Evolutionary conservation across 2,113 vertebrate species (phyloP), one percentile per base, ranked within the genome.

Genomic region (Scopus umbretta): DNA sequence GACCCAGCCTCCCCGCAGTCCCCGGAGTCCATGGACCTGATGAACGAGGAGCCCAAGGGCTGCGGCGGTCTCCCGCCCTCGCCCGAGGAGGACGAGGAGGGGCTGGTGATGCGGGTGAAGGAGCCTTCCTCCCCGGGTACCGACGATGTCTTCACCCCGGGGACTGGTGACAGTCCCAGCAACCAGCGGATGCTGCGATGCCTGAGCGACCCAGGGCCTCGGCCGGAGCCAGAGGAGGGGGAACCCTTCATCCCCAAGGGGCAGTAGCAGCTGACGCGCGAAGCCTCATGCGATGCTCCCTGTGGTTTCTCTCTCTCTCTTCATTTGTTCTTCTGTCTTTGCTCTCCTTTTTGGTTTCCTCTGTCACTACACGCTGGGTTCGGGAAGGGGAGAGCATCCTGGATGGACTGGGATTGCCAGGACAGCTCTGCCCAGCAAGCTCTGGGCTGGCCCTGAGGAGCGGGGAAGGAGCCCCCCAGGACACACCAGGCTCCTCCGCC

Each of bases 141-240:
- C 0, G 97, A 97, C 1, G 98, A 98, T 1, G 97, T 98, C 84
- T 98, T 98, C 95, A 98, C 96, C 4, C 98, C 97, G 0, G 98
- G 97, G 25, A 82, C 91, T 1, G 78, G 97, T 1, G 98, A 98
- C 71, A 98, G 97, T 75, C 95, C 97, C 42, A 98, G 98, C 92
- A 98, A 98, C 38, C 99, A 98, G 94, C 98, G 99, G 75, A 98
- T 99, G 80, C 98, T 97, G 88, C 98, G 99, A 71, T 99, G 99
- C 96, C 98, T 99, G 94, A 99, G 99, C 22, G 99, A 99, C 97
- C 99, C 99, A 0, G 99, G 99, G 38, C 99, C 99, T 3, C 97
- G 98, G 49, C 98, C 98, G 0, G 99, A 99, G 30, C 99, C 99
- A 1, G 99, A 98, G 5, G 99, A 99, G 94, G 99, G 99, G 1